Evolutionary conservation across 2,797 vertebrate genomes (phyloP).

Genomic region (Eidolon dupreanum): DNA sequence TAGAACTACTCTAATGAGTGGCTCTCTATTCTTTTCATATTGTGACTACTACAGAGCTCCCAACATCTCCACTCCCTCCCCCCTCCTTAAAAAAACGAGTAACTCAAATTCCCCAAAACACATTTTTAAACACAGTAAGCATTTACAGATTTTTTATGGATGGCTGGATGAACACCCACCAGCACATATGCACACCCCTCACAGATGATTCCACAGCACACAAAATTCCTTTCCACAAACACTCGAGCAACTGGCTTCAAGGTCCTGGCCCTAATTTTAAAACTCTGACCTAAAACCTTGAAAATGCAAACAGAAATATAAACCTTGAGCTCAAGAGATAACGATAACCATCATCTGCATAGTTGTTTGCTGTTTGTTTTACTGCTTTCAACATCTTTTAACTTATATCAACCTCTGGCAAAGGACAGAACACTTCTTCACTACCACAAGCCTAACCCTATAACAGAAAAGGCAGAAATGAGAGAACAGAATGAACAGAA

Average conservation of each 20-base stretch:
- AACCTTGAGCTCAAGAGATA: constrained; percentile 54
- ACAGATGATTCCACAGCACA: neutral
- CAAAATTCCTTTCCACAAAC: neutral
- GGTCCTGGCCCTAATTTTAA: constrained; percentile 22
- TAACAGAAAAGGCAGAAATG: constrained; percentile 11
- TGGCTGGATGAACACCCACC: neutral
- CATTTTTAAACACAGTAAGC: neutral
- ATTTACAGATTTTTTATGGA: neutral
- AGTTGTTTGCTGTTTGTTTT: neutral
- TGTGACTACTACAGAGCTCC: neutral
- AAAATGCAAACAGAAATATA: constrained; percentile 56
- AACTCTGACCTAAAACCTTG: constrained; percentile 35
- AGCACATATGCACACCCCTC: neutral
- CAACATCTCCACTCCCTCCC: neutral
- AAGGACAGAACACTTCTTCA: constrained; percentile 4
- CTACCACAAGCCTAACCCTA: neutral
- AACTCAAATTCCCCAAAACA: neutral
- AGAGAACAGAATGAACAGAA: neutral
- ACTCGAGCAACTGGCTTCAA: neutral
- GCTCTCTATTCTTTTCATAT: neutral
- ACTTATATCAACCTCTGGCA: neutral
- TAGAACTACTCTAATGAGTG: neutral
- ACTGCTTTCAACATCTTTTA: constrained; percentile 46
- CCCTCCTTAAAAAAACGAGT: neutral
- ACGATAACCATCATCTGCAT: neutral